These are phyloP conservation scores for Pteromalus puparum DNA, from an alignment of 1,140 invertebrate genomes.

Conservation along the genomic window DNA sequence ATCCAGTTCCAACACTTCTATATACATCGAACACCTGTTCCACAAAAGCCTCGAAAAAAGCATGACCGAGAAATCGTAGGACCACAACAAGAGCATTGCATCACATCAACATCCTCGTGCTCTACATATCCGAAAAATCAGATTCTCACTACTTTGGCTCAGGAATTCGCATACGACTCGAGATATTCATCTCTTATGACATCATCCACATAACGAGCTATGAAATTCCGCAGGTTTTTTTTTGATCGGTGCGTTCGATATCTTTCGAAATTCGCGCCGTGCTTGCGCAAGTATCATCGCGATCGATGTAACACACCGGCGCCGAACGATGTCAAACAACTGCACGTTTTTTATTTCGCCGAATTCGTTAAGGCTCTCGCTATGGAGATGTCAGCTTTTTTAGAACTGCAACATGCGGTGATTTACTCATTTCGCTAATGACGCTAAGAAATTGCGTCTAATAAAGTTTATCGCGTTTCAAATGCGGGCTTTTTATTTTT, in stretches of 20 bases:
- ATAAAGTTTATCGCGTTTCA: no score
- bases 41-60: no score
- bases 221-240: background rate
- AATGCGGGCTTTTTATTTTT: no score
- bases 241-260: background rate
- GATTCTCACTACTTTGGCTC: background rate
- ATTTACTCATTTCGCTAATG: no score
- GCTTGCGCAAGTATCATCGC: background rate
- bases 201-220: background rate
- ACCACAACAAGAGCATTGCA: background rate
- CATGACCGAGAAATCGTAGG: background rate
- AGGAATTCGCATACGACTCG: background rate
- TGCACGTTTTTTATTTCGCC: no score
- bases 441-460: no score
- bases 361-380: no score
- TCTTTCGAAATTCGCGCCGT: background rate
- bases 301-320: background rate
- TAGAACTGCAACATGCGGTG: no score
- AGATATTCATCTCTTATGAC: background rate
- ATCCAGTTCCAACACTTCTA: no score
- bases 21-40: no score
- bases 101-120: background rate
- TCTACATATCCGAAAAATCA: background rate
- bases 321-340: no score
- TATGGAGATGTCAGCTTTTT: no score